Evolutionary conservation across 2,888 invertebrate genomes (phyloP), one percentile per base, ranked within the genome.

Genomic region (Drosophila cognata): DNA sequence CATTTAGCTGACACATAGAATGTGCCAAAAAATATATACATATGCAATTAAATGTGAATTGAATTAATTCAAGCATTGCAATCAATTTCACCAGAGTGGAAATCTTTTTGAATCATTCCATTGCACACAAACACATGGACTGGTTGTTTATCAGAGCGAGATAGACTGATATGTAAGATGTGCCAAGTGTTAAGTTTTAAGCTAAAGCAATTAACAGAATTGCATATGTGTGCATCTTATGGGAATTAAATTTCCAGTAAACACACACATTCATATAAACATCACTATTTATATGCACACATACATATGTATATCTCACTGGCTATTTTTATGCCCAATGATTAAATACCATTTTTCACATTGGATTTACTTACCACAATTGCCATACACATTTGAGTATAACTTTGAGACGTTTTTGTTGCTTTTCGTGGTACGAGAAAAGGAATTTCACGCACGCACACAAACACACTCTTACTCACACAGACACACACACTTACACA

Each of bases 331-430:
- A 36, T 4, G 13, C 4, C 25, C 25, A 16, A n/a, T n/a, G 8
- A 5, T 29, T 38, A 16, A 33, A 51, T 56, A 21, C 16, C 0
- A 50, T 25, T 51, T n/a, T 7, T 1, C 2, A 10, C 31, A 18
- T 52, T 43, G 61, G 38, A 29, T 65, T 4, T 6, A 95, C 96
- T 95, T 94, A 96, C 96, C 96, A 95, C 95, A 96, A 96, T 96
- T 96, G 96, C 96, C 96, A 96, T 96, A 96, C 96, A 96, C 96
- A 96, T 96, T 96, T 93, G 93, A 91, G 91, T 92, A 84, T 91
- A 89, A 87, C 91, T 91, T 87, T 81, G 64, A 70, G 81, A 83
- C 88, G 89, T 87, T 87, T 84, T 87, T 71, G 83, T 79, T 76
- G 77, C 59, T 85, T 85, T 84, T 78, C 59, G 71, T 46, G 64